Conservation (phyloP, 2,113 vertebrate genomes). For the Carlito syrichta region DNA sequence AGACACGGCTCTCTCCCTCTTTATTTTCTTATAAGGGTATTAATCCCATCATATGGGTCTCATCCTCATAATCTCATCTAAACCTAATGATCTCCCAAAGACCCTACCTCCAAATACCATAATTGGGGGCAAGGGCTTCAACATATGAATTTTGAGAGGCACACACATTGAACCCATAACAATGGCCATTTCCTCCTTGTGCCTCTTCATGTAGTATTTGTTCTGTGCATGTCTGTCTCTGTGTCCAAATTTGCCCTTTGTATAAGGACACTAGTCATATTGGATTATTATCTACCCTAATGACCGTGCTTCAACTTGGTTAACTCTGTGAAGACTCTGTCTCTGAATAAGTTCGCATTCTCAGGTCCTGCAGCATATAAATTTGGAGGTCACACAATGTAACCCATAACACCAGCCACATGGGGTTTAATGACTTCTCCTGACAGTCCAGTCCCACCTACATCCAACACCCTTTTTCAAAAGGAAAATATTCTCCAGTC, state of each 20-base stretch:
- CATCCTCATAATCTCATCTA: background rate
- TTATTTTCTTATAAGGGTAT: background rate
- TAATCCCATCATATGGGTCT: too few relatives aligned
- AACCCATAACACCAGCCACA: background rate
- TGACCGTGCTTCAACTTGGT: background rate
- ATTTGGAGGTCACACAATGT: background rate
- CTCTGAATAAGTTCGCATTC: background rate
- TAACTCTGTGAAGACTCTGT: background rate
- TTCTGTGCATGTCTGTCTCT: background rate
- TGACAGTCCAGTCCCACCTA: too few relatives aligned
- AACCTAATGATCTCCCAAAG: background rate
- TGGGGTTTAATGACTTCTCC: background rate
- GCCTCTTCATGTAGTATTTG: background rate
- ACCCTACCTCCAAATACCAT: background rate
- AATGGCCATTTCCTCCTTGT: too few relatives aligned
- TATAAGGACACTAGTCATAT: accelerated
- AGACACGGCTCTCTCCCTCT: background rate
- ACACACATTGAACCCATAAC: too few relatives aligned
- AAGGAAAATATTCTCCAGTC: background rate
- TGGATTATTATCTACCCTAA: background rate
- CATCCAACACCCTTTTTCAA: background rate
- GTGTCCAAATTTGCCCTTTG: background rate
- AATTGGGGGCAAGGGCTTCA: background rate
- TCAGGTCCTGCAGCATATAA: background rate
- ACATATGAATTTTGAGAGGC: too few relatives aligned